Percentiles rank a stretch among this genome's conserved stretches.
Evolutionary conservation across 2,888 invertebrate species (phyloP).

Genomic region (Trissonchulus sp.): DNA sequence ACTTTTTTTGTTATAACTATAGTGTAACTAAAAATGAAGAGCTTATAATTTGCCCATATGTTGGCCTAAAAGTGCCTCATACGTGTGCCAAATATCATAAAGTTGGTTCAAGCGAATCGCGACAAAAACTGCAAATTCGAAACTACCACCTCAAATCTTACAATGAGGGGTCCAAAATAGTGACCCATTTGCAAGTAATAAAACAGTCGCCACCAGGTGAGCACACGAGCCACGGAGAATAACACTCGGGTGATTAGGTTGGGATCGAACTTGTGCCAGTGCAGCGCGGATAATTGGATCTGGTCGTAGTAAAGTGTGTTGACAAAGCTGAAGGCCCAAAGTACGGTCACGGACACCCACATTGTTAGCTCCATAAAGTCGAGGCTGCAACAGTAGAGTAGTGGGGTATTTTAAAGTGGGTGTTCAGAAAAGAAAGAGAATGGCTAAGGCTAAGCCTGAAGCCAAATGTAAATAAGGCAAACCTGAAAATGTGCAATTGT

Average conservation of each 20-base stretch:
- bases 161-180: not conserved
- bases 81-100: no score
- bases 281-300: not conserved
- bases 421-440: no score
- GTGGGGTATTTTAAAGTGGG: no score
- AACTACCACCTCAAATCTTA: not conserved
- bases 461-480: no score
- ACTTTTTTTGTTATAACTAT: no score
- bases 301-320: not conserved
- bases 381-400: not conserved
- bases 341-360: not conserved
- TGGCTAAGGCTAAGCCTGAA: not conserved
- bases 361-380: not conserved
- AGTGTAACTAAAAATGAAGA: no score
- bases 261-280: not conserved
- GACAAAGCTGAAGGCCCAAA: not conserved
- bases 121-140: no score
- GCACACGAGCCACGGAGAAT: not conserved
- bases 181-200: not conserved
- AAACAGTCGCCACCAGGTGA: not conserved
- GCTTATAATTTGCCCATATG: no score
- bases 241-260: not conserved
- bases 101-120: no score
- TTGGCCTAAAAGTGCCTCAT: no score
- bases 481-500: no score